Conservation (phyloP, 2,113 vertebrate species). For the Ia io region DNA sequence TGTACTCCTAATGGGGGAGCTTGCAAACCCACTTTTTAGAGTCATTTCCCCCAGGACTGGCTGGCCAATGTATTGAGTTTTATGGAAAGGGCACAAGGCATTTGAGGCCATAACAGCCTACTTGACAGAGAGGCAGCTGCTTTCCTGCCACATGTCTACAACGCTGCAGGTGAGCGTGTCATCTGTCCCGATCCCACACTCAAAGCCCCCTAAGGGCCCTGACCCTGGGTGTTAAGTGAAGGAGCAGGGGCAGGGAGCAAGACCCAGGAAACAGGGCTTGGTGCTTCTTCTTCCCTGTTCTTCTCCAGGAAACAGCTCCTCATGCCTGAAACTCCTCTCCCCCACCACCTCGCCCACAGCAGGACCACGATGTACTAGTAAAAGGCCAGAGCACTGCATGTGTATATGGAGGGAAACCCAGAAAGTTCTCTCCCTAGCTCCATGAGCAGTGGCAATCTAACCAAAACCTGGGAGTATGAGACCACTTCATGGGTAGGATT, state of each 20-base stretch:
- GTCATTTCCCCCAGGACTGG: neutral
- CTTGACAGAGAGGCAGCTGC: neutral
- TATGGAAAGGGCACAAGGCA: neutral
- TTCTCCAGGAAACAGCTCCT: neutral
- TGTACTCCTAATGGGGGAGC: conserved; percentile 20
- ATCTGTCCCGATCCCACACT: neutral
- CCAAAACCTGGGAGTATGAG: neutral
- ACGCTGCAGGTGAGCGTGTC: neutral
- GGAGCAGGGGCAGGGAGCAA: neutral
- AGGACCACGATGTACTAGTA: accelerated
- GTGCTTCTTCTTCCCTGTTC: neutral
- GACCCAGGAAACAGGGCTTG: neutral
- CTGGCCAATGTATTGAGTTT: neutral
- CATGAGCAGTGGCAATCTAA: neutral
- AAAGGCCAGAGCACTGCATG: neutral
- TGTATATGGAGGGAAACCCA: neutral
- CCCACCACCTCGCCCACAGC: neutral
- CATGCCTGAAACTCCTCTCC: neutral
- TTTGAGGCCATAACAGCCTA: neutral
- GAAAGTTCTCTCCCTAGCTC: neutral
- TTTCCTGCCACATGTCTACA: accelerated
- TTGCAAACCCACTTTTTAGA: neutral
- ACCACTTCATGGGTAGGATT: neutral
- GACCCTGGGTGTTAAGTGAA: neutral
- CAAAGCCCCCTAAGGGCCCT: neutral